Evolutionary conservation across 64 coral and sea anemone genomes (phyloP).

Genomic region (Platygyra sinensis): DNA sequence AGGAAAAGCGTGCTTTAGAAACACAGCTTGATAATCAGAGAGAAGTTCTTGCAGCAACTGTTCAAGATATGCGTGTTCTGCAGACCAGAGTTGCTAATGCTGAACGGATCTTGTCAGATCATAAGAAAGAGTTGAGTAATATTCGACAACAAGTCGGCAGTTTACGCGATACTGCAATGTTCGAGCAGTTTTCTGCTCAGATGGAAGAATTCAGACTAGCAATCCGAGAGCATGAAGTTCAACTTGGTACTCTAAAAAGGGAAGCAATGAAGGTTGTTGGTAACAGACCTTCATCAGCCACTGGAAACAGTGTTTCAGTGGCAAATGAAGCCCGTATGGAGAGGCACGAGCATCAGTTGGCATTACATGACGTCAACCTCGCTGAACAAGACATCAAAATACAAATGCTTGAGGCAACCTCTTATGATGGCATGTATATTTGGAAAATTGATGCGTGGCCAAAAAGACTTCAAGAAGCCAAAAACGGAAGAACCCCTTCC

Average conservation of each 20-base stretch:
- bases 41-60: conserved; percentile 17
- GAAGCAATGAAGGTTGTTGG: not conserved
- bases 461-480: conserved; percentile 18
- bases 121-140: not conserved
- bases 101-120: conserved; percentile 12
- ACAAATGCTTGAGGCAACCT: conserved; percentile 48
- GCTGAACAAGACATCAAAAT: conserved; percentile 46
- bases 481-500: not conserved
- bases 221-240: not conserved
- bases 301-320: not conserved
- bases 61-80: conserved; percentile 13
- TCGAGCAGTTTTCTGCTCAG: not conserved
- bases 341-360: conserved; percentile 28
- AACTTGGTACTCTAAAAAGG: not conserved
- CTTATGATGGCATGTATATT: conserved; percentile 44
- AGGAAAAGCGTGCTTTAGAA: conserved; percentile 3
- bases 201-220: conserved; percentile 6
- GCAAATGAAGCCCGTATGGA: not conserved
- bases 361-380: conserved; percentile 31
- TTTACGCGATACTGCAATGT: not conserved
- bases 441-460: conserved; percentile 60
- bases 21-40: conserved; percentile 21
- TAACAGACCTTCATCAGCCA: not conserved
- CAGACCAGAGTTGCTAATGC: conserved; percentile 43
- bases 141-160: not conserved